A percentile compares a stretch with the other conserved stretches of the same genome.
These are phyloP conservation scores for Phenganax subtilis DNA, from an alignment of 92 coral and sea anemone species.

Conservation along the genomic window DNA sequence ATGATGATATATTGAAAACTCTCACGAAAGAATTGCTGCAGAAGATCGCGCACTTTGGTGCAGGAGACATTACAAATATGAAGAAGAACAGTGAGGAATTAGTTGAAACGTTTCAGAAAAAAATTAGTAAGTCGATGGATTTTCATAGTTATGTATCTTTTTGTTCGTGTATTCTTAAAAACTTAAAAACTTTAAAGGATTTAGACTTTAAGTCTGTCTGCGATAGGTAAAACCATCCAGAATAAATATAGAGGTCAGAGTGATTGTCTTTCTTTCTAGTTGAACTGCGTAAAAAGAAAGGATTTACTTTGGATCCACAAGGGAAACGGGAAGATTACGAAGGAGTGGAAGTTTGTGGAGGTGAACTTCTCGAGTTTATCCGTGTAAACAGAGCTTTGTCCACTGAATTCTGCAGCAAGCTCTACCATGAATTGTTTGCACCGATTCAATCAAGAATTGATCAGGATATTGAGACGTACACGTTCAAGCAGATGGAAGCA, in stretches of 20 bases:
- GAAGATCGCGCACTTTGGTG: slow-evolving; percentile 38
- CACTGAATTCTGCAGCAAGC: slow-evolving; percentile 10
- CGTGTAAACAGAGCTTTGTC: slow-evolving; percentile 31
- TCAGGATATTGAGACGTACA: slow-evolving; percentile 26
- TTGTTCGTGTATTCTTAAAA: too few species aligned
- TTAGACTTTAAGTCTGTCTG: too few species aligned
- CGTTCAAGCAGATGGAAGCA: slow-evolving; percentile 29
- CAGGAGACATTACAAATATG: slow-evolving; percentile 21
- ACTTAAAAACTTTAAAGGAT: too few species aligned
- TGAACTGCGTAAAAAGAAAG: slow-evolving; percentile 17
- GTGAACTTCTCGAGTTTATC: slow-evolving; percentile 25
- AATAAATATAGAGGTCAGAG: too few species aligned
- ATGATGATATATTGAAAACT: slow-evolving; percentile 27
- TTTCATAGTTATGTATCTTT: background rate
- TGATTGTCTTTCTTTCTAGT: slow-evolving; percentile 7
- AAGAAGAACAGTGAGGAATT: slow-evolving; percentile 34
- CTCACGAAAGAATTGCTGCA: slow-evolving; percentile 27
- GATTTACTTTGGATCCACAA: slow-evolving; percentile 23
- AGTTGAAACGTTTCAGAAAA: slow-evolving; percentile 28
- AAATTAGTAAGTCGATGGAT: slow-evolving; percentile 21
- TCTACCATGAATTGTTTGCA: slow-evolving; percentile 23
- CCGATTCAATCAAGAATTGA: slow-evolving; percentile 30
- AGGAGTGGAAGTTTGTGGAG: slow-evolving; percentile 41
- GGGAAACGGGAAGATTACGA: slow-evolving; percentile 23
- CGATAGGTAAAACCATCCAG: too few species aligned